Evolutionary conservation across 2,888 invertebrate species (phyloP), one percentile per base, ranked within the genome.

Genomic region (Gibbula magus): DNA sequence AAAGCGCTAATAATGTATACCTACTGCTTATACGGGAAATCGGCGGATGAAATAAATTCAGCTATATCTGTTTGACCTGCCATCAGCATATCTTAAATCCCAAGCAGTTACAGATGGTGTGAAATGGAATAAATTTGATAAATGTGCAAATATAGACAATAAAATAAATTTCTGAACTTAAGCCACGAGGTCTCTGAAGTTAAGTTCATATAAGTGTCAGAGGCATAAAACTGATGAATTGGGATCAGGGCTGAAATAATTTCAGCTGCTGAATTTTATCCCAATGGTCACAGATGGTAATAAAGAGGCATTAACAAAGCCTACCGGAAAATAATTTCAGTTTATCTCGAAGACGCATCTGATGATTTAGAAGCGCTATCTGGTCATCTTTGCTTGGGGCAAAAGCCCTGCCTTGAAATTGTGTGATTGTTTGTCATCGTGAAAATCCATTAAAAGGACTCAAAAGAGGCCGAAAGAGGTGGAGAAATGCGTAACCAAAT

Each of bases 371-470:
- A 18, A 32, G n/a, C 18, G 35, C 35, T 35, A 18, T 29, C 32
- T 10, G 20, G 35, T 67, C 67, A 67, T 70, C 70, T 35, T 35
- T 8, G 32, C 70, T 70, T 20, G 39, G 20, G 70, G 32, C 70
- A 20, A 70, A 70, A 70, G 32, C 70, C 16, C 70, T 32, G 35
- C 70, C 70, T 20, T 18, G 35, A 70, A 70, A 70, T 70, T 70
- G 70, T 20, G 4, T 35, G 39, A 35, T 70, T 70, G 70, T 70
- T 70, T 70, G 70, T 20, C 32, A 39, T 35, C 18, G 39, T 18
- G 35, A 70, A 70, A 70, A 70, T 70, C 70, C 70, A 70, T 70
- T 70, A 70, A 70, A 35, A 20, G 25, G 16, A 35, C 39, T 70
- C 70, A 70, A 70, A 70, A 39, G 70, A n/a, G 35, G 32, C 39